Evolutionary conservation across 2,888 invertebrate genomes (phyloP).

Genomic region (Muschampia plurimacula): DNA sequence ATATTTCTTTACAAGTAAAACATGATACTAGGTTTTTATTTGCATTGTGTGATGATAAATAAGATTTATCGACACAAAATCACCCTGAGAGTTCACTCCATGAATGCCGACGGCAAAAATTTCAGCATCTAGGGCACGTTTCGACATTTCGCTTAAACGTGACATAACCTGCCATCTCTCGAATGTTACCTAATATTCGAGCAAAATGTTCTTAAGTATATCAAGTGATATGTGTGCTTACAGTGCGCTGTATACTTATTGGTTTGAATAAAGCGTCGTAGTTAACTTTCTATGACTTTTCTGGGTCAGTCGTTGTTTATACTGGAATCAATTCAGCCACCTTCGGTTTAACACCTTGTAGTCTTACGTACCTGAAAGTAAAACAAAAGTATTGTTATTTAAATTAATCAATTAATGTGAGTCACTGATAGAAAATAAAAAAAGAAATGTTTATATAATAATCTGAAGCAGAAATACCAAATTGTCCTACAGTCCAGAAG

Average conservation of each 20-base stretch:
- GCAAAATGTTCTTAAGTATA: not conserved
- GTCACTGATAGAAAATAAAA: too few species aligned
- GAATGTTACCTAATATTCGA: not conserved
- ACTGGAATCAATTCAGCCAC: not conserved
- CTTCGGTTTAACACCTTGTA: too few species aligned
- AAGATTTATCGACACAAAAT: conserved; percentile 24
- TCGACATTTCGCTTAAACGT: conserved; percentile 11
- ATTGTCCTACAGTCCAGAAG: too few species aligned
- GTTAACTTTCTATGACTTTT: too few species aligned
- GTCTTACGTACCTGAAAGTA: too few species aligned
- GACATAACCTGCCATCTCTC: conserved; percentile 3
- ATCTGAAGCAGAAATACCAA: too few species aligned
- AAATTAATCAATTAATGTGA: too few species aligned
- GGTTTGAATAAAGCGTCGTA: not conserved
- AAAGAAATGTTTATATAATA: too few species aligned
- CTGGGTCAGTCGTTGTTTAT: not conserved
- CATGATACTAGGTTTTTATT: conserved; percentile 17
- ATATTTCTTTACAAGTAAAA: conserved; percentile 11
- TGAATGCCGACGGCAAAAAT: conserved; percentile 28
- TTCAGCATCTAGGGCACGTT: conserved; percentile 13
- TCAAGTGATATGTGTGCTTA: not conserved
- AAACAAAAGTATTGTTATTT: too few species aligned
- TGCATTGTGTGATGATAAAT: conserved; percentile 20
- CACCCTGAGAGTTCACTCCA: conserved; percentile 10
- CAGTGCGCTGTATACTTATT: not conserved